Evolutionary conservation across 2,888 invertebrate species (phyloP).

Genomic region (Alitta virens): DNA sequence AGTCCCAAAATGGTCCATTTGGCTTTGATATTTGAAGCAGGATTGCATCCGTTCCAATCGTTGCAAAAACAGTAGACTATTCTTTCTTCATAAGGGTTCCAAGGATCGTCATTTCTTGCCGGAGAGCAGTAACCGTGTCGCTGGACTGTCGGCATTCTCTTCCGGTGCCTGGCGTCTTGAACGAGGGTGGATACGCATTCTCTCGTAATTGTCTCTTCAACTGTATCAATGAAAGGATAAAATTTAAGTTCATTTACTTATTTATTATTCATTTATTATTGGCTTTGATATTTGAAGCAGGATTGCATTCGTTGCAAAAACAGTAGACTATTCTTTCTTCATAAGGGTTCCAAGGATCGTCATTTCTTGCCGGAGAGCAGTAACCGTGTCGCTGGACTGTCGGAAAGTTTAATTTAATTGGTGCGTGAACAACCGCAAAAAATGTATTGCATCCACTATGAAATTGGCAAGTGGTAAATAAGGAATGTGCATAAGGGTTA

Average conservation of each 20-base stretch:
- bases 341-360: conserved; percentile 45
- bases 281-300: neutral
- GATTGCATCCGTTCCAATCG: conserved; percentile 56
- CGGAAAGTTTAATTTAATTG: too few species aligned
- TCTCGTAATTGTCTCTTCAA: conserved; percentile 48
- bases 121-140: conserved; percentile 55
- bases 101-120: conserved; percentile 50
- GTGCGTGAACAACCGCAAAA: too few species aligned
- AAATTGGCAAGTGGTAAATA: too few species aligned
- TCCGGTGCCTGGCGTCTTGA: conserved; percentile 44
- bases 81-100: conserved; percentile 40
- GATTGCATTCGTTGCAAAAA: conserved; percentile 56
- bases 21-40: conserved; percentile 22
- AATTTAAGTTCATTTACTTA: neutral
- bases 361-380: conserved; percentile 49
- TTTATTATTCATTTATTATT: neutral
- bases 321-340: conserved; percentile 48
- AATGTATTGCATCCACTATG: too few species aligned
- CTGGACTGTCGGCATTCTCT: conserved; percentile 50
- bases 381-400: conserved; percentile 54
- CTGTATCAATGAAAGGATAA: conserved; percentile 36
- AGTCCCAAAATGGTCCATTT: neutral
- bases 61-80: conserved; percentile 55
- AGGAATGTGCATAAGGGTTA: too few species aligned
- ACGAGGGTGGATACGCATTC: conserved; percentile 51